Evolutionary conservation across 2,797 vertebrate species (phyloP), one percentile per base, ranked within the genome.

Genomic region (Clarias pachynema): DNA sequence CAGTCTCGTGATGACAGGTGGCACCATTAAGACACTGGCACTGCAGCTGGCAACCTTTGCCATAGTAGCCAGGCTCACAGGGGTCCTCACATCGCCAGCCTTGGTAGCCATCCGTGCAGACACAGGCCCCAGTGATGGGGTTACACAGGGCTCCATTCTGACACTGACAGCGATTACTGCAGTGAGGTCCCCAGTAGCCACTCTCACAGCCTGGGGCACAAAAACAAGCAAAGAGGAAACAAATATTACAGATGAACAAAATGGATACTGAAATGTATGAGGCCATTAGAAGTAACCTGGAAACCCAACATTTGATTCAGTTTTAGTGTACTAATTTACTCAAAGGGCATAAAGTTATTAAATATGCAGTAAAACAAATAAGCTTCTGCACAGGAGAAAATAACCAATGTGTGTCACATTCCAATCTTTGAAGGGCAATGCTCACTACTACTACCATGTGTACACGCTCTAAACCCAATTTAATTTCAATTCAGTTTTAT

Each of bases 71-170:
- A 0, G 95, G 94, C 5, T 97, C 96, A 4, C 98, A 99, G 90
- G 93, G 93, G 92, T 99, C 98, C 91, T 99, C 98, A 2, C 98
- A 99, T 81, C 98, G 97, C 98, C 98, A 99, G 40, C 98, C 98
- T 70, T 96, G 96, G 95, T 96, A 99, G 14, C 98, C 98, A 0
- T 97, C 96, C 0, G 97, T 96, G 73, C 98, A 99, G 85, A 99
- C 97, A 22, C 98, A 99, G 88, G 98, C 98, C 0, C 98, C 98
- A 0, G 98, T 99, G 96, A 99, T 99, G 91, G 98, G 98, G 94
- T 99, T 99, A 92, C 98, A 99, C 90, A 98, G 96, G 10, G 97
- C 98, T n/a, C 94, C 97, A 0, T 99, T 99, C 92, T 97, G 98
- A 88, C 98, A 99, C 89, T 99, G 98, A 93, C 98, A 99, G 0